A percentile compares a stretch with the other conserved stretches of the same genome.
Conservation (phyloP, 2,888 invertebrate genomes). For the Drosophila merina region DNA sequence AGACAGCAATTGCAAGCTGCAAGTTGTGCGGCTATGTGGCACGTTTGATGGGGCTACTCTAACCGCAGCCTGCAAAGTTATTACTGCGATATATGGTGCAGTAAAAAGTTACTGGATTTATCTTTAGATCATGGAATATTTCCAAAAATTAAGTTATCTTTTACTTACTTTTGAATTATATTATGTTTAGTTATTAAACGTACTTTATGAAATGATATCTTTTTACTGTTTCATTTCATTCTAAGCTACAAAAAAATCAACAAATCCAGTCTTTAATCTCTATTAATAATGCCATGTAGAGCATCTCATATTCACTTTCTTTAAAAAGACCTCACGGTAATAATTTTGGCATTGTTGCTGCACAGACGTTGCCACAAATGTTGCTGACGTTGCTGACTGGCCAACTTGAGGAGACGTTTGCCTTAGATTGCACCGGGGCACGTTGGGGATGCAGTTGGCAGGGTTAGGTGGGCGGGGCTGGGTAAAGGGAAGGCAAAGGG, state of each 20-base stretch:
- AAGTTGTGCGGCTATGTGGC: conserved; percentile 52
- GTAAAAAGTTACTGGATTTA: background rate
- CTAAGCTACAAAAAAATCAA: too few relatives aligned
- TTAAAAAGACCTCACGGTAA: conserved; percentile 3
- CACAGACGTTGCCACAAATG: conserved; percentile 53
- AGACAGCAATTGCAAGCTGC: conserved; percentile 72
- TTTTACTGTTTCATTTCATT: too few relatives aligned
- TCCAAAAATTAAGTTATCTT: background rate
- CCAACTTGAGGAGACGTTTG: conserved; percentile 39
- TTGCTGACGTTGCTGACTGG: conserved; percentile 61
- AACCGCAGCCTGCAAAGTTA: conserved; percentile 12
- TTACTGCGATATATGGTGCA: conserved; percentile 3
- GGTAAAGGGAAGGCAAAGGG: conserved; percentile 9
- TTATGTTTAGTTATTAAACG: too few relatives aligned
- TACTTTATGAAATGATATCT: too few relatives aligned
- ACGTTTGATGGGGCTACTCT: conserved; percentile 54
- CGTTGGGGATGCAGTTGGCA: conserved; percentile 1
- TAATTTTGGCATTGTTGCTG: conserved; percentile 43
- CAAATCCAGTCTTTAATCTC: background rate
- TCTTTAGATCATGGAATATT: background rate
- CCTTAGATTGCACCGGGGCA: conserved; percentile 25
- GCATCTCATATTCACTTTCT: conserved; percentile 8
- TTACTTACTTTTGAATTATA: background rate
- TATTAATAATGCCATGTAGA: background rate
- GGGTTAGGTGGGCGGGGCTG: background rate